Base-by-base conservation (phyloP, 2,113 vertebrate species). In the Cinclus mexicanus region DNA sequence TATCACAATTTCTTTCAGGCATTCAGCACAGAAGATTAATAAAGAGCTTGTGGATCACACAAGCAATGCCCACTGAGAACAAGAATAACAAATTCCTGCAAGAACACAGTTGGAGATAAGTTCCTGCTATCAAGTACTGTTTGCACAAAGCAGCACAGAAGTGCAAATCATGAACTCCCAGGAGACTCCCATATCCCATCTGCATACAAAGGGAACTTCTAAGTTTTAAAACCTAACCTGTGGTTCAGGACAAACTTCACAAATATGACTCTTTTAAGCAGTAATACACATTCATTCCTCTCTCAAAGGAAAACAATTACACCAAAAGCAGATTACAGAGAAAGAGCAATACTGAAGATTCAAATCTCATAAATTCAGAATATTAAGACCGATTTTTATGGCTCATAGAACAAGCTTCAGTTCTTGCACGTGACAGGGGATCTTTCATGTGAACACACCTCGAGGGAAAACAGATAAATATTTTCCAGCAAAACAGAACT, bases 371-470 rank as follows among this genome's bases (percentile, higher is more conserved):
- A 68, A 82, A 77, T 50, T 59, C 57, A 49, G 55, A 74, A 46
- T 57, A 63, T 19, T 39, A 71, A 53, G 31, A 60, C 4, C 31
- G 17, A 85, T 52, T 86, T 83, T 83, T 61, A 69, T 22, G 24
- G 21, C 24, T 61, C 29, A n/a, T 1, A 79, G 47, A 89, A 85
- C 11, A 84, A 90, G 29, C 8, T 86, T 71, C 39, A 46, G 4
- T 64, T 86, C 53, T 76, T 13, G 2, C 25, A 67, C 0, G 2
- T 3, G 0, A 71, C 1, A 25, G 13, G 3, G 24, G 59, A 79
- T 53, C 21, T 56, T 72, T 71, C 37, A 47, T 7, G 7, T 19
- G 28, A 82, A 60, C 75, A 47, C 12, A 47, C 7, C 19, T 31
- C 14, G 18, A 87, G 12, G 18, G n/a, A 52, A 89, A 64, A 3